Conservation (phyloP, 2,888 invertebrate species). For the Acrobasis suavella region DNA sequence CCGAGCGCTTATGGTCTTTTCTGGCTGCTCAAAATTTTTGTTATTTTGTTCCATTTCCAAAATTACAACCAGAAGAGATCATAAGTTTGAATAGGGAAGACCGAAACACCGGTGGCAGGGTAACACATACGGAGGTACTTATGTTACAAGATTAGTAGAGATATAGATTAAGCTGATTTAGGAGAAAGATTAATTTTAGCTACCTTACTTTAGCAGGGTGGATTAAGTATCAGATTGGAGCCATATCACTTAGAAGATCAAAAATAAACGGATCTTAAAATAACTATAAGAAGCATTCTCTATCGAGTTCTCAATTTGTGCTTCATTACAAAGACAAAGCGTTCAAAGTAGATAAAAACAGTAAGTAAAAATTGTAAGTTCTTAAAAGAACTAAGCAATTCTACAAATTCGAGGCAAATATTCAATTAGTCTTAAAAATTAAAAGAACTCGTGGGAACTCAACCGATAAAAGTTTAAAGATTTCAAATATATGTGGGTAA, state of each 20-base stretch:
- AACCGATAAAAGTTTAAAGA: slow-evolving; percentile 49
- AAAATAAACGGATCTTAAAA: slow-evolving; percentile 54
- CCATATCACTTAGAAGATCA: slow-evolving; percentile 50
- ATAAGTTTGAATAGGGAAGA: slow-evolving; percentile 46
- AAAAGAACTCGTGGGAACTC: slow-evolving; percentile 45
- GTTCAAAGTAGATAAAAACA: slow-evolving; percentile 49
- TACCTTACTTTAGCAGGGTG: slow-evolving; percentile 53
- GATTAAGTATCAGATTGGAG: slow-evolving; percentile 48
- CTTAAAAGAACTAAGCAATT: slow-evolving; percentile 68
- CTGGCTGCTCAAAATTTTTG: slow-evolving; percentile 36
- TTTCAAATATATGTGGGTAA: slow-evolving; percentile 45
- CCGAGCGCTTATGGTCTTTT: slow-evolving; percentile 51
- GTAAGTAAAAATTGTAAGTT: slow-evolving; percentile 49
- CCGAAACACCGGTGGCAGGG: slow-evolving; percentile 59
- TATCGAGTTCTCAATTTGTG: slow-evolving; percentile 60
- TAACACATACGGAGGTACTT: slow-evolving; percentile 19
- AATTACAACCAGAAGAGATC: slow-evolving; percentile 46
- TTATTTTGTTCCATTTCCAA: slow-evolving; percentile 6
- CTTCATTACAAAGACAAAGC: slow-evolving; percentile 71
- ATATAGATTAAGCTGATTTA: slow-evolving; percentile 45
- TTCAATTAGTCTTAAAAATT: slow-evolving; percentile 49
- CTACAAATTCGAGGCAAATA: slow-evolving; percentile 62
- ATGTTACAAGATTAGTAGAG: slow-evolving; percentile 35
- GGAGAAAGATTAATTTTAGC: slow-evolving; percentile 44
- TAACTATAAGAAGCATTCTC: slow-evolving; percentile 69